Evolutionary conservation across 1,140 invertebrate species (phyloP).

Genomic region (Stegodyphus mimosarum): DNA sequence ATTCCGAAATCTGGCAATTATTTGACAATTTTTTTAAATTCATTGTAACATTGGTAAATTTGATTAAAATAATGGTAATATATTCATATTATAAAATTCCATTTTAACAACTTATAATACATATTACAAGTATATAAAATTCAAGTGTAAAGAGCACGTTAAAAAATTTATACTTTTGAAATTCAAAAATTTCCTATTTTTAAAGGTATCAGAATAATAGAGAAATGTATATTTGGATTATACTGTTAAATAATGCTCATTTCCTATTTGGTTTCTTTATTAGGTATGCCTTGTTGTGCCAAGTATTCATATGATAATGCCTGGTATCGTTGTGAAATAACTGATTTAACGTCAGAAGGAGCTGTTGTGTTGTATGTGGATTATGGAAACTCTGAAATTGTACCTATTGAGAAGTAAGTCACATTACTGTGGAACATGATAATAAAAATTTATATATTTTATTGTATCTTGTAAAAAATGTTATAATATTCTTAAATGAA

Average conservation of each 20-base stretch:
- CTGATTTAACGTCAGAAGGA: constrained; percentile 65
- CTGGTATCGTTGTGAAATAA: constrained; percentile 70
- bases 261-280: neutral
- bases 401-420: constrained; percentile 60
- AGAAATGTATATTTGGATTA: neutral
- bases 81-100: no score
- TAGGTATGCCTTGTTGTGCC: constrained; percentile 71
- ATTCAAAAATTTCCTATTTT: no score
- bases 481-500: no score
- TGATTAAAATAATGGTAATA: no score
- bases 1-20: no score
- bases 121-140: no score
- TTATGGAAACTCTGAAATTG: constrained; percentile 71
- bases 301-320: constrained; percentile 65
- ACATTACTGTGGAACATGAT: neutral
- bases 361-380: constrained; percentile 70
- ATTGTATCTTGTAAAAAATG: neutral
- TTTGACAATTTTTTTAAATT: no score
- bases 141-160: no score
- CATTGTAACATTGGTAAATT: no score
- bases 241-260: neutral
- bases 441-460: neutral
- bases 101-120: no score
- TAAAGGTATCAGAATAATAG: no score
- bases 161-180: no score